Percentiles rank a stretch among this genome's conserved stretches.
These are phyloP conservation scores for Paraescarpia echinospica DNA, from an alignment of 1,140 invertebrate genomes.

Conservation along the genomic window DNA sequence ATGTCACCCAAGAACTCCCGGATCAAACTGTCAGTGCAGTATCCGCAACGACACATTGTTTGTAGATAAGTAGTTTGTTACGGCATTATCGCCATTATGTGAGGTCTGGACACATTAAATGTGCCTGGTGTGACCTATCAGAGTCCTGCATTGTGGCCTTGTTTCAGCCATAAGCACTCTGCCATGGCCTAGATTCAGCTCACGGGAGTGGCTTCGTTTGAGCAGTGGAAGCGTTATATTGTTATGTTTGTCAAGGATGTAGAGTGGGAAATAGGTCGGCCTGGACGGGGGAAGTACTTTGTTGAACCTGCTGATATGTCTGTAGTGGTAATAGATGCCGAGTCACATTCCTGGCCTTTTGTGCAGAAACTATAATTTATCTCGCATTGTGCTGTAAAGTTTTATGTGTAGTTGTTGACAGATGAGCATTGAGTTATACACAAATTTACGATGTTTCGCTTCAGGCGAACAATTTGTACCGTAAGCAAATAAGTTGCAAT, in stretches of 20 bases:
- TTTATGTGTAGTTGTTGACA: too few species aligned
- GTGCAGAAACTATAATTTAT: neutral
- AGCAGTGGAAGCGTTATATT: neutral
- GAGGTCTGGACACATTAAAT: neutral
- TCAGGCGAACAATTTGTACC: too few species aligned
- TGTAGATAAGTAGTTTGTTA: neutral
- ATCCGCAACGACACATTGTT: neutral
- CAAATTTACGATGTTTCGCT: too few species aligned
- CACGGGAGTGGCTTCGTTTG: neutral
- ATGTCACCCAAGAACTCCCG: neutral
- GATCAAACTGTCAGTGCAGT: neutral
- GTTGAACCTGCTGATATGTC: neutral
- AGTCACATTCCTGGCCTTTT: neutral
- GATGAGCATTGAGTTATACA: too few species aligned
- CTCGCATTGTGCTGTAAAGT: too few species aligned
- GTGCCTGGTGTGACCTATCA: neutral
- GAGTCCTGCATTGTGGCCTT: neutral
- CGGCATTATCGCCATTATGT: neutral
- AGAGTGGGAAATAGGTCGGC: neutral
- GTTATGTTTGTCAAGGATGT: neutral
- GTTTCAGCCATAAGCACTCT: neutral
- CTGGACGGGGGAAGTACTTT: neutral
- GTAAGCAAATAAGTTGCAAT: too few species aligned
- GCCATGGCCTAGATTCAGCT: neutral
- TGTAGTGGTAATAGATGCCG: neutral